Conservation (phyloP, 2,113 vertebrate genomes). For the Entomyzon cyanotis region DNA sequence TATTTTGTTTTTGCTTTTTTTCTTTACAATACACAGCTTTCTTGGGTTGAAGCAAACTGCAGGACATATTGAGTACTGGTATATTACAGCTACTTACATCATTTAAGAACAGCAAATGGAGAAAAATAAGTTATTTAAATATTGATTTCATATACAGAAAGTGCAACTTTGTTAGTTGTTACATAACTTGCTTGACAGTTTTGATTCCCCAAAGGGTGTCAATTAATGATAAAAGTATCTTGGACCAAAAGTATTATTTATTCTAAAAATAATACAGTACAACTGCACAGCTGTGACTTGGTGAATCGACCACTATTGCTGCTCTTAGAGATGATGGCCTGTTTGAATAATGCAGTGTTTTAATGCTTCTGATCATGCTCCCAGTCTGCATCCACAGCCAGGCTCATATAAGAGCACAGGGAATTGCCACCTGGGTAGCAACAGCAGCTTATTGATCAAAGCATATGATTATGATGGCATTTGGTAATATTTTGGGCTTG, state of each 20-base stretch:
- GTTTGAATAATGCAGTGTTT: neutral
- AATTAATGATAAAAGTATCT: slow-evolving; percentile 72
- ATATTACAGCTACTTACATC: slow-evolving; percentile 99
- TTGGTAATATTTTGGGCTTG: neutral
- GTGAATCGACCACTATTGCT: slow-evolving; percentile 71
- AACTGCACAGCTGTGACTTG: slow-evolving; percentile 68
- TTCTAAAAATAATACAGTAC: slow-evolving; percentile 70
- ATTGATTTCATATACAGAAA: slow-evolving; percentile 99
- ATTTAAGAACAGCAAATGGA: slow-evolving; percentile 88
- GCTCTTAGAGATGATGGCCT: slow-evolving; percentile 52
- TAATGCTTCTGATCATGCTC: neutral
- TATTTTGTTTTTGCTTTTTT: slow-evolving; percentile 64
- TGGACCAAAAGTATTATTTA: slow-evolving; percentile 67
- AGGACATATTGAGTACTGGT: slow-evolving; percentile 90
- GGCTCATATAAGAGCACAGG: neutral
- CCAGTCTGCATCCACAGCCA: neutral
- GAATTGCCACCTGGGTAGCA: neutral
- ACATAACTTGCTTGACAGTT: slow-evolving; percentile 83
- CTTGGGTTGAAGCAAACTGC: slow-evolving; percentile 87
- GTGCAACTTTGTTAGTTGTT: slow-evolving; percentile 95
- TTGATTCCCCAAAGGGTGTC: slow-evolving; percentile 66
- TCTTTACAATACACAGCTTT: slow-evolving; percentile 92
- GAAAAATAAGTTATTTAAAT: slow-evolving; percentile 99
- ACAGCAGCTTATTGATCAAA: neutral
- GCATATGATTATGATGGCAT: neutral